Evolutionary conservation across 2,113 vertebrate species (phyloP), one percentile per base, ranked within the genome.

Genomic region (Malurus cyaneus): DNA sequence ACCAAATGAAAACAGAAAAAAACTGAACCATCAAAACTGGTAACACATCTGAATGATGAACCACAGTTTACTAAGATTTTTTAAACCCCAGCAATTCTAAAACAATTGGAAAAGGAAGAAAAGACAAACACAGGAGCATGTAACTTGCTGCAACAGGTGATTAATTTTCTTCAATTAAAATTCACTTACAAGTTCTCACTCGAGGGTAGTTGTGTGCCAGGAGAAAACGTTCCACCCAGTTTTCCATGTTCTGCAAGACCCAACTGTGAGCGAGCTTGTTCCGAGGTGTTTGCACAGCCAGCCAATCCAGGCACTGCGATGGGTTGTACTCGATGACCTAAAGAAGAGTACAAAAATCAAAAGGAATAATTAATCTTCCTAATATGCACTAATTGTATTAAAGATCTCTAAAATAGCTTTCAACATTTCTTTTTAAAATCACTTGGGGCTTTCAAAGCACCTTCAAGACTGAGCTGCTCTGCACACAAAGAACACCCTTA

Each of bases 201-300:
- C 99, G 98, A 61, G 99, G 99, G 91, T 99, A 99, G 98, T 99
- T 99, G 98, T 99, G 99, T 15, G 99, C 99, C 97, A 99, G 97
- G 89, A 99, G 98, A 97, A 99, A 99, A 34, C 99, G 98, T 60
- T 99, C 99, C 36, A 99, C 99, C 99, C 99, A 99, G 98, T 99
- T 99, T 89, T 99, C 99, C 99, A 99, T 99, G 97, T 99, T 99
- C 97, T 99, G 99, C 93, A 99, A 98, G 36, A 99, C 99, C 99
- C 99, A 99, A 97, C 99, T 99, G 98, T 99, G 99, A 66, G 99
- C 99, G 50, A 99, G 98, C 72, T 99, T 99, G 97, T 99, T 99
- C 78, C 99, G 98, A 56, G 99, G 99, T 1, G 99, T 99, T 96
- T 99, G 99, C 19, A 99, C 99, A 23, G 99, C 99, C 97, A 99